A percentile compares a stretch with the other conserved stretches of the same genome.
These are phyloP conservation scores for Noturus placidus DNA, from an alignment of 2,113 vertebrate genomes.

Conservation along the genomic window DNA sequence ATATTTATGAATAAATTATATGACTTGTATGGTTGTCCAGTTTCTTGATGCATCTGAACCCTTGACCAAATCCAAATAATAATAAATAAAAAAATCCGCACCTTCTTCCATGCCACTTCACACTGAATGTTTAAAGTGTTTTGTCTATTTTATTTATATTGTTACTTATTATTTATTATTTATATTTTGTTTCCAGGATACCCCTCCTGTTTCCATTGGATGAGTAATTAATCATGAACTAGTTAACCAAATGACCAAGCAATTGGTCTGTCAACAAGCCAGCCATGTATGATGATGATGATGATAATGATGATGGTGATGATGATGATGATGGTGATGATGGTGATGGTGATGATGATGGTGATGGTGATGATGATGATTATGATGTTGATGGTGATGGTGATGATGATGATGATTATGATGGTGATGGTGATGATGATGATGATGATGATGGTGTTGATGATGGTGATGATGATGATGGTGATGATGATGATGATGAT, in stretches of 20 bases:
- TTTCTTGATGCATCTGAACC: not conserved
- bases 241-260: conserved; percentile 22
- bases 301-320: not conserved
- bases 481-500: not conserved
- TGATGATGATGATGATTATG: not conserved
- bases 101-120: not conserved
- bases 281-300: conserved; percentile 33
- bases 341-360: not conserved
- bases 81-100: not conserved
- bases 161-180: too few species aligned
- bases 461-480: not conserved
- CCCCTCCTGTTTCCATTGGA: conserved; percentile 30
- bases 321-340: not conserved
- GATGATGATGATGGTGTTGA: too few species aligned
- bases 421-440: too few species aligned
- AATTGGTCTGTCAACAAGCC: conserved; percentile 29
- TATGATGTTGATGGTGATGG: too few species aligned
- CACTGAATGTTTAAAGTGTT: not conserved
- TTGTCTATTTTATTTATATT: too few species aligned
- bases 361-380: not conserved
- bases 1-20: not conserved
- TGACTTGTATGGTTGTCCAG: not conserved
- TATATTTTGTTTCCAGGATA: not conserved
- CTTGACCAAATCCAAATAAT: not conserved
- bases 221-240: conserved; percentile 34